A percentile compares a stretch with the other conserved stretches of the same genome.
Evolutionary conservation across 2,113 vertebrate genomes (phyloP).

Genomic region (Indri indri): DNA sequence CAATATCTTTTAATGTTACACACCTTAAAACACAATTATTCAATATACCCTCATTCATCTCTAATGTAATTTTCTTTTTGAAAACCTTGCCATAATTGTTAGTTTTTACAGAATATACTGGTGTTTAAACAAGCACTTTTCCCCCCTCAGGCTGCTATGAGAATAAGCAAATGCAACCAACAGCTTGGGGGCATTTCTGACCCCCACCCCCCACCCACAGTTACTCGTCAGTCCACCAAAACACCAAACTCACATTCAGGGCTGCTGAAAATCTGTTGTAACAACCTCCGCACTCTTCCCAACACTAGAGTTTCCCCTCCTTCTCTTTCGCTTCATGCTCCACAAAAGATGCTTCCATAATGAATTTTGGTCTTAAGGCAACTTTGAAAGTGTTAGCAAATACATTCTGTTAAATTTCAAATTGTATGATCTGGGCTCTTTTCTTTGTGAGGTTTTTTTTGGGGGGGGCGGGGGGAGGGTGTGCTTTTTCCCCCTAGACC

Average conservation of each 20-base stretch:
- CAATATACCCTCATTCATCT: conserved; percentile 86
- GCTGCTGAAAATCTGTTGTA: conserved; percentile 71
- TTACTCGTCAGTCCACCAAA: conserved; percentile 68
- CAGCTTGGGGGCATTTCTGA: conserved; percentile 68
- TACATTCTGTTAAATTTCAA: conserved; percentile 74
- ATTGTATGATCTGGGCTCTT: conserved; percentile 55
- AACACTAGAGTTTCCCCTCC: neutral
- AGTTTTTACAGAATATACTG: conserved; percentile 79
- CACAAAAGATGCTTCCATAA: conserved; percentile 69
- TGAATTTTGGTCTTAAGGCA: conserved; percentile 81
- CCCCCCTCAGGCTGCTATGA: conserved; percentile 80
- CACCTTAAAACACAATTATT: conserved; percentile 88
- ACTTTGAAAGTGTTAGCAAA: conserved; percentile 83
- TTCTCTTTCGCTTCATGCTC: conserved; percentile 59
- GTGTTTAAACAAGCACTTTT: conserved; percentile 81
- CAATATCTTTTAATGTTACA: conserved; percentile 87
- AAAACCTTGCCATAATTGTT: conserved; percentile 83
- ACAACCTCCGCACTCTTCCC: conserved; percentile 56
- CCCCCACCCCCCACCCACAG: conserved; percentile 45
- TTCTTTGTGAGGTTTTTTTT: conserved; percentile 53
- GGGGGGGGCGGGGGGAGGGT: neutral
- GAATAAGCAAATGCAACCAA: conserved; percentile 82
- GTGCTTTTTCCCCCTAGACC: neutral
- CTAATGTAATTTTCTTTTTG: conserved; percentile 86
- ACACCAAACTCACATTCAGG: conserved; percentile 50